phyloP scores from a whole-genome alignment of 2,113 vertebrate genomes.

The Vulpes vulpes region DNA sequence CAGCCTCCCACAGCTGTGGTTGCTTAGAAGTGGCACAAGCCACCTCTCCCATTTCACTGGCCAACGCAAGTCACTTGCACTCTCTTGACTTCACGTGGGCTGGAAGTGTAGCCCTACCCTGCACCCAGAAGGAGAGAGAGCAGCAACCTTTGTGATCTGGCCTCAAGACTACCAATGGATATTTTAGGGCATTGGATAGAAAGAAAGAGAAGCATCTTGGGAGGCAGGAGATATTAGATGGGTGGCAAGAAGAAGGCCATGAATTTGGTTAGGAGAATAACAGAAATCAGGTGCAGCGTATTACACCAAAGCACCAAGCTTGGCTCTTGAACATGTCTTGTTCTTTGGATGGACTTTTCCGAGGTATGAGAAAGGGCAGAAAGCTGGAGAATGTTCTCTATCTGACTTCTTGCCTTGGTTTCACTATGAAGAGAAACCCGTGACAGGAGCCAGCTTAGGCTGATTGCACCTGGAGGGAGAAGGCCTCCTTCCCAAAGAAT shows the following conservation, averaged over 20 bases:
- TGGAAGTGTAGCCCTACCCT: neutral
- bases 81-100: neutral
- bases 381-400: neutral
- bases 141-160: rapidly evolving
- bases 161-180: neutral
- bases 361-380: neutral
- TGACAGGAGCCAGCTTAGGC: neutral
- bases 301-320: neutral
- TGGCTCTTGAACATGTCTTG: neutral
- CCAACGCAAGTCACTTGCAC: neutral
- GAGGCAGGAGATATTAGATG: neutral
- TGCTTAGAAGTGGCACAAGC: neutral
- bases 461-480: rapidly evolving
- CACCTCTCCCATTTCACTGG: neutral
- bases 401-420: neutral
- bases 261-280: neutral
- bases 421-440: neutral
- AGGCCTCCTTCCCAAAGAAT: neutral
- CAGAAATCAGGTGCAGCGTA: neutral
- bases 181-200: neutral
- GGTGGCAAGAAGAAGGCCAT: neutral
- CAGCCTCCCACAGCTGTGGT: neutral
- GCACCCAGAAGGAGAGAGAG: neutral
- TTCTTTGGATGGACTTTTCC: neutral
- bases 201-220: neutral